These are phyloP conservation scores for Heliconius sara DNA, from an alignment of 2,888 invertebrate genomes.

Conservation along the genomic window DNA sequence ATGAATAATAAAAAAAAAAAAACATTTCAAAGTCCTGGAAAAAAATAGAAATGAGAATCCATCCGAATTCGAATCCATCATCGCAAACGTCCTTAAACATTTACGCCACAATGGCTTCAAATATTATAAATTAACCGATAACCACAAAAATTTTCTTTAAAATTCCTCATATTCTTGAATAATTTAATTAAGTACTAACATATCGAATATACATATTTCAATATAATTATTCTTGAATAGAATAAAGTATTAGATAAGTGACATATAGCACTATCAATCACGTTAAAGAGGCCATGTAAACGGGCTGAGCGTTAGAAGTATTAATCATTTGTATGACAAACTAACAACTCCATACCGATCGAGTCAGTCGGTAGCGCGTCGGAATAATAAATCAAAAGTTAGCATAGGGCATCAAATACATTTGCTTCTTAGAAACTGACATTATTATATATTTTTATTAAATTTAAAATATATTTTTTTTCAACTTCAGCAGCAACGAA, in stretches of 20 bases:
- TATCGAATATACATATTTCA: neutral
- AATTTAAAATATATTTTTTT: neutral
- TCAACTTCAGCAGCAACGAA: no score
- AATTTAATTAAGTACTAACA: neutral
- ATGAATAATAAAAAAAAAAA: no score
- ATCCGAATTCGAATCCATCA: neutral
- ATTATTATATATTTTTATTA: neutral
- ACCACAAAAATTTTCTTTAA: neutral
- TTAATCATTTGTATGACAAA: conserved; percentile 68
- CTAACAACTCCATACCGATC: conserved; percentile 63
- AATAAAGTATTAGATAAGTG: conserved; percentile 23
- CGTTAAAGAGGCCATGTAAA: conserved; percentile 48
- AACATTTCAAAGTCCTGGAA: no score
- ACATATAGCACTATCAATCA: conserved; percentile 46
- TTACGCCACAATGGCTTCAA: no score
- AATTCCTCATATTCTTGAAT: neutral
- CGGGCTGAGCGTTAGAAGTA: conserved; percentile 51
- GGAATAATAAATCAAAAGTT: conserved; percentile 63
- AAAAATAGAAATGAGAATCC: neutral
- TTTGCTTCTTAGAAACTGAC: conserved; percentile 14
- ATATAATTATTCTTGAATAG: conserved; percentile 1
- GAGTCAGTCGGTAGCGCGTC: conserved; percentile 57
- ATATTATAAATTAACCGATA: neutral
- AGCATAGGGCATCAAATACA: conserved; percentile 26
- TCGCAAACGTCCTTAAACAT: neutral